Evolutionary conservation across 1,140 invertebrate species (phyloP).

Genomic region (Acromyrmex heyeri): DNA sequence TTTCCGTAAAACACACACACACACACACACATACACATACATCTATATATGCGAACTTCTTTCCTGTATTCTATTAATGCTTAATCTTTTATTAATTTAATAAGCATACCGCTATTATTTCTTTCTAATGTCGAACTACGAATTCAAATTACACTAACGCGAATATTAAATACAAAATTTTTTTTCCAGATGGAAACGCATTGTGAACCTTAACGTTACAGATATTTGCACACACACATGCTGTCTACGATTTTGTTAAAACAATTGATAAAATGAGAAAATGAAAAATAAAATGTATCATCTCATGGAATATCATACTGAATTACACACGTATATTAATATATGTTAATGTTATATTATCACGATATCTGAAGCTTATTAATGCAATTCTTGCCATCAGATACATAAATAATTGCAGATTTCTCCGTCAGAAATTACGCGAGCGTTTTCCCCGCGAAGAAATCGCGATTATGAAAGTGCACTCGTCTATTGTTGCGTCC

Average conservation of each 20-base stretch:
- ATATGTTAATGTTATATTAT: neutral
- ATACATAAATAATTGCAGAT: constrained; percentile 36
- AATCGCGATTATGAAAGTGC: constrained; percentile 41
- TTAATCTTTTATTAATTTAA: neutral
- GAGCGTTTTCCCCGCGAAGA: constrained; percentile 28
- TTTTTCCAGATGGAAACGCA: neutral
- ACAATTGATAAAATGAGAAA: constrained; percentile 7
- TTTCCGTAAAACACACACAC: neutral
- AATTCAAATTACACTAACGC: neutral
- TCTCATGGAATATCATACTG: neutral
- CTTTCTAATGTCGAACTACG: neutral
- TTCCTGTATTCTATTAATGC: neutral
- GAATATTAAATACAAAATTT: constrained; percentile 4
- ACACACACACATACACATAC: too few relatives aligned
- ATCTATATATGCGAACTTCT: neutral
- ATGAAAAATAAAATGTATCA: neutral
- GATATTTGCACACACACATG: neutral
- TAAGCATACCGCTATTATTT: neutral
- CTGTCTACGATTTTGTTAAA: neutral
- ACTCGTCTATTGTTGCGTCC: constrained; percentile 39
- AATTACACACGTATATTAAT: neutral
- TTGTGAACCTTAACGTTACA: neutral
- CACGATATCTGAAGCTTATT: constrained; percentile 8
- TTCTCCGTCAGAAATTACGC: constrained; percentile 17
- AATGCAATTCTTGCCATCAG: constrained; percentile 24